Base-by-base conservation (phyloP, 2,888 invertebrate species). In the Drosophila recens region DNA sequence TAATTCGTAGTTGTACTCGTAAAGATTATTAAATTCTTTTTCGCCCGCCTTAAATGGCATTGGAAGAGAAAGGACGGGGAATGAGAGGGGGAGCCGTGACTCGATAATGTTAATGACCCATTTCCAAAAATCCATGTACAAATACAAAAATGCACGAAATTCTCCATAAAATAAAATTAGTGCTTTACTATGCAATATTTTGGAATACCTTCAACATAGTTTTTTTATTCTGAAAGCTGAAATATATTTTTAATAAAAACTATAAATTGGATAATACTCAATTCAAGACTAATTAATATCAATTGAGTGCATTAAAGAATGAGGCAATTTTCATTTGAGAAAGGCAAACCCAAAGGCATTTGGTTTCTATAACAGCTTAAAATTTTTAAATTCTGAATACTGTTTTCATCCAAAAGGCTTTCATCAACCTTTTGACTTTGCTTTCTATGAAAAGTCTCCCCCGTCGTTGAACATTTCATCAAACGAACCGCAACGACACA, bases 1-100 rank as follows among this genome's bases (percentile, higher is more conserved):
- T 87, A 85, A 87, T 87, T 84, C 75, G 72, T 85, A 82, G 83
- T 85, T 87, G 72, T 62, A 64, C 66, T 76, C 74, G 67, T 75
- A 77, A 87, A 87, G 69, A 85, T 82, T 85, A 85, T 84, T 82
- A 79, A 77, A 82, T 82, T 75, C 74, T 69, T 71, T 73, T 46
- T 61, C 67, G 67, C 53, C 70, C 38, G 79, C 61, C 69, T 71
- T 49, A 62, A 75, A 77, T 69, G 71, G 67, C 66, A 63, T 57
- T 63, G 51, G n/a, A 34, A 46, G 43, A 43, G 58, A 20, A 20
- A 6, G 1, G 17, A 17, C 1, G 56, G 61, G 61, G n/a, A 42
- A 9, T 38, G 43, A 33, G 46, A 27, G n/a, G 6, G 33, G 33
- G 30, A 62, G 48, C 79, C 65, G 64, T 72, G 79, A 81, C 79